Conservation (phyloP, 2,888 invertebrate genomes). For the Thysanoteuthis rhombus region DNA sequence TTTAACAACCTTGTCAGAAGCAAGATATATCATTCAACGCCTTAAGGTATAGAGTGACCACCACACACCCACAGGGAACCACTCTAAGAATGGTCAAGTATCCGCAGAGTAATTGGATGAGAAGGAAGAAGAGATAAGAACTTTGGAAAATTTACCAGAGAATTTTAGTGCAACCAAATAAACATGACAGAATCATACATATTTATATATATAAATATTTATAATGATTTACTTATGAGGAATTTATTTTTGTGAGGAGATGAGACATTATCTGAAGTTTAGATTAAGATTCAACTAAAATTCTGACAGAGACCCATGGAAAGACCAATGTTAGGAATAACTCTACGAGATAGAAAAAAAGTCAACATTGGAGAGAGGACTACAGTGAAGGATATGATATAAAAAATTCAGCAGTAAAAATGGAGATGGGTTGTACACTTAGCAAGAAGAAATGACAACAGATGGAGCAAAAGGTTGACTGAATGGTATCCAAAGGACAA, state of each 20-base stretch:
- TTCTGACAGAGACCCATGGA: too few species aligned
- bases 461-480: too few species aligned
- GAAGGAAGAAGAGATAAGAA: not conserved
- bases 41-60: not conserved
- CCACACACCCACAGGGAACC: not conserved
- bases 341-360: too few species aligned
- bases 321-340: too few species aligned
- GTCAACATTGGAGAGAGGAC: too few species aligned
- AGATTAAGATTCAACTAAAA: not conserved
- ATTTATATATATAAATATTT: not conserved
- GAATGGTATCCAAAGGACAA: too few species aligned
- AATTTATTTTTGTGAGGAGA: not conserved
- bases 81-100: not conserved
- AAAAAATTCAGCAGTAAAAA: too few species aligned
- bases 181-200: not conserved
- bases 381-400: too few species aligned
- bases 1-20: constrained; percentile 12
- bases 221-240: not conserved
- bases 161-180: not conserved
- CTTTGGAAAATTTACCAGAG: not conserved
- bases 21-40: not conserved
- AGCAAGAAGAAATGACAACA: too few species aligned
- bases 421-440: too few species aligned
- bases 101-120: not conserved
- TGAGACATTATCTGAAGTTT: not conserved